These are phyloP conservation scores for Oryzias woworae DNA, from an alignment of 2,113 vertebrate species.

Conservation along the genomic window DNA sequence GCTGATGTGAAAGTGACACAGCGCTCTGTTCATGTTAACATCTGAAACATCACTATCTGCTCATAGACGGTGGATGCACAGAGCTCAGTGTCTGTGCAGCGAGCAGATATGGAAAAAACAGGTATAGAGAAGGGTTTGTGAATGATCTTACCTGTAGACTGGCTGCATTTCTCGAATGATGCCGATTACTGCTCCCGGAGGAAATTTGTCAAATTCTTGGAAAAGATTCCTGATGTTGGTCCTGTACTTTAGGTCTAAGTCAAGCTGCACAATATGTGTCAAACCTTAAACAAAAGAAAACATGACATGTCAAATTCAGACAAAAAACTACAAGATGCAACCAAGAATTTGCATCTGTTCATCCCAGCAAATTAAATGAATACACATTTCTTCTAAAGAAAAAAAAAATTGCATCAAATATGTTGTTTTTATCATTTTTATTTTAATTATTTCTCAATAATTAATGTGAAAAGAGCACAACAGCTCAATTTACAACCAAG, in stretches of 20 bases:
- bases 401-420: background rate
- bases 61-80: too few relatives aligned
- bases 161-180: conserved; percentile 96
- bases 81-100: too few relatives aligned
- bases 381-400: background rate
- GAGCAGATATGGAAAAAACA: background rate
- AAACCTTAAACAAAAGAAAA: conserved; percentile 79
- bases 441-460: too few relatives aligned
- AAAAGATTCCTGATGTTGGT: conserved; percentile 93
- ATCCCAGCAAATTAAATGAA: too few relatives aligned
- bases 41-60: too few relatives aligned
- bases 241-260: conserved; percentile 91
- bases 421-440: background rate
- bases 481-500: too few relatives aligned
- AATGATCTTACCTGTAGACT: conserved; percentile 87
- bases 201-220: conserved; percentile 89
- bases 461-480: too few relatives aligned
- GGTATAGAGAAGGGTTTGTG: background rate
- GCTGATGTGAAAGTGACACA: too few relatives aligned
- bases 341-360: too few relatives aligned
- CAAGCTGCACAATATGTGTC: conserved; percentile 87
- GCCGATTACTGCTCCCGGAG: conserved; percentile 85
- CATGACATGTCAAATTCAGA: background rate
- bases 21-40: too few relatives aligned
- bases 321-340: too few relatives aligned